phyloP scores from a whole-genome alignment of 2,113 vertebrate genomes.

The Oplegnathus fasciatus region DNA sequence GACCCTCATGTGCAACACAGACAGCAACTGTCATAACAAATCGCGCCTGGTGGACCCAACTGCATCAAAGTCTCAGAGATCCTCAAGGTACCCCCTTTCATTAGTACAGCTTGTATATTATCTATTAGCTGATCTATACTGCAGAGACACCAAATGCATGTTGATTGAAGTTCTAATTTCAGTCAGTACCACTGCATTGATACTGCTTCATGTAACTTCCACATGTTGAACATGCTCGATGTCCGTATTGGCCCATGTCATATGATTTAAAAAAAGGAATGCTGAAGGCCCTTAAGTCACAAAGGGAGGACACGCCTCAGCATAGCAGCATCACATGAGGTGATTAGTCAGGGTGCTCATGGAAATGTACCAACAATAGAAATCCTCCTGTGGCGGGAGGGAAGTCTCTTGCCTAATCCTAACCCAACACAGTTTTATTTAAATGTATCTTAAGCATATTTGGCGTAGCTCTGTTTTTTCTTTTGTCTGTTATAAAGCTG shows the following conservation, averaged over 20 bases:
- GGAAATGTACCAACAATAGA: constrained; percentile 24
- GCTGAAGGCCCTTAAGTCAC: neutral
- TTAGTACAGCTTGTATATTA: neutral
- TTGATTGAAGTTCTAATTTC: neutral
- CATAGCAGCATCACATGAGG: constrained; percentile 1
- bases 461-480: too few relatives aligned
- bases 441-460: too few relatives aligned
- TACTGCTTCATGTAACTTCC: neutral
- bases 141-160: neutral
- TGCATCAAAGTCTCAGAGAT: constrained; percentile 5
- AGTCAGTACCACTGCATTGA: neutral
- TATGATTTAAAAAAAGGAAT: neutral
- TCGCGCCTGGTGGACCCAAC: constrained; percentile 74
- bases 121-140: neutral
- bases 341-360: constrained; percentile 25
- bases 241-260: neutral
- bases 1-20: constrained; percentile 92
- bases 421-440: neutral
- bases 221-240: neutral
- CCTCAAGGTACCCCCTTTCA: constrained; percentile 42
- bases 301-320: constrained; percentile 6
- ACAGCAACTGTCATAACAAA: constrained; percentile 88
- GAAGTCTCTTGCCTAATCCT: neutral
- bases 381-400: neutral
- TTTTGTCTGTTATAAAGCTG: neutral